Conservation (phyloP, 2,888 invertebrate genomes). For the Lasius fuliginosus region DNA sequence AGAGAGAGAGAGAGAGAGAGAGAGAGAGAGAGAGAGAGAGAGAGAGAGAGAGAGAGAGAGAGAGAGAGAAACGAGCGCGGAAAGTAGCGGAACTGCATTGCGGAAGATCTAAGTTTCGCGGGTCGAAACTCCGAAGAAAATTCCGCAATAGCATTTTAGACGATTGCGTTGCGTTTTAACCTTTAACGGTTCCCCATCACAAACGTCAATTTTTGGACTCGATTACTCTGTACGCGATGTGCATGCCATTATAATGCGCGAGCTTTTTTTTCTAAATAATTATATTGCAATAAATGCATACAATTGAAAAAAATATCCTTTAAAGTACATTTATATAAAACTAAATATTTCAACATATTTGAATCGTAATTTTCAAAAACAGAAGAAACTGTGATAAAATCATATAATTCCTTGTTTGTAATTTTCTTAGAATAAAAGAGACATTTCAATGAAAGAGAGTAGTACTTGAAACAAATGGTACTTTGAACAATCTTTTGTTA, state of each 20-base stretch:
- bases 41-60: background rate
- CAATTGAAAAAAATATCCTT: background rate
- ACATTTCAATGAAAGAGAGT: background rate
- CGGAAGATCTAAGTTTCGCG: slow-evolving; percentile 48
- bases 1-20: background rate
- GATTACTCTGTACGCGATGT: background rate
- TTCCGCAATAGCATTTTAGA: slow-evolving; percentile 38
- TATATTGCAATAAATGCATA: background rate
- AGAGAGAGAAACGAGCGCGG: slow-evolving; percentile 2
- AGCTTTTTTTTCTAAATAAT: background rate
- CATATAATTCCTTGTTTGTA: background rate
- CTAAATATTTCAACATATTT: background rate
- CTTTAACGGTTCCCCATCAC: background rate
- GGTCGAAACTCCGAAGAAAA: slow-evolving; percentile 30
- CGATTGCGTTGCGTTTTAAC: slow-evolving; percentile 9
- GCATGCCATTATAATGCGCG: background rate
- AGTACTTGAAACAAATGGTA: no score
- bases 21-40: slow-evolving; percentile 13
- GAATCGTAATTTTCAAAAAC: background rate
- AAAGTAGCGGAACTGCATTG: slow-evolving; percentile 58
- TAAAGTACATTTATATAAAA: background rate
- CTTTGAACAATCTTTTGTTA: background rate
- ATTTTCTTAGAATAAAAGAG: background rate
- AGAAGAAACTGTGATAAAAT: background rate
- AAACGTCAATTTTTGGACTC: background rate